Evolutionary conservation across 2,797 vertebrate species (phyloP).

Genomic region (Antennarius maculatus): DNA sequence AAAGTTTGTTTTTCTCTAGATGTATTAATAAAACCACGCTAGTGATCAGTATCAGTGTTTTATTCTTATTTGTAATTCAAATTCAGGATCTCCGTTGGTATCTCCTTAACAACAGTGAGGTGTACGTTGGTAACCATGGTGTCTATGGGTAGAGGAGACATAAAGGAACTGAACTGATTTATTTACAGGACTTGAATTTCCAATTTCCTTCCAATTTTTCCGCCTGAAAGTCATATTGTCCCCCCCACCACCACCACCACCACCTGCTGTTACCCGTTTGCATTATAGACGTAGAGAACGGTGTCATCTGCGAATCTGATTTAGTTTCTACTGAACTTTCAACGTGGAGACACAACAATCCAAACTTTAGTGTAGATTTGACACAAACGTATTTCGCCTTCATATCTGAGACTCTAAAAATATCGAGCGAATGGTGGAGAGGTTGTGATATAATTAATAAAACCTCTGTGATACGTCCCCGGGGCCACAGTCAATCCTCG

Average conservation of each 20-base stretch:
- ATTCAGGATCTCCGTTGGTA: too few relatives aligned
- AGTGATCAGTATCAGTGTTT: constrained; percentile 16
- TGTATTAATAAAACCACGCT: constrained; percentile 13
- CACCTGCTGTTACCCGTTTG: constrained; percentile 86
- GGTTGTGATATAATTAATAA: constrained; percentile 59
- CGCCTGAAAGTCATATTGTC: constrained; percentile 32
- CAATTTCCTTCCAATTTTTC: constrained; percentile 12
- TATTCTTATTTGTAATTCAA: neutral
- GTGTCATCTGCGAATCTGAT: constrained; percentile 91
- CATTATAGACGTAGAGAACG: constrained; percentile 97
- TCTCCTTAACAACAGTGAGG: too few relatives aligned
- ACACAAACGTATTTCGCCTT: constrained; percentile 20
- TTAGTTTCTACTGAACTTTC: constrained; percentile 73
- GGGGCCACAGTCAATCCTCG: constrained; percentile 62
- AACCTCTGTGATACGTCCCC: constrained; percentile 38
- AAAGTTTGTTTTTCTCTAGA: constrained; percentile 55
- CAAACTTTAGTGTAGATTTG: neutral
- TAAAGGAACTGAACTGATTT: too few relatives aligned
- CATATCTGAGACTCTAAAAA: constrained; percentile 67
- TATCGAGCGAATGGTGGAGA: constrained; percentile 56
- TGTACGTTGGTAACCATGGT: too few relatives aligned
- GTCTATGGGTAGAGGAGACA: too few relatives aligned
- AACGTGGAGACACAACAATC: neutral
- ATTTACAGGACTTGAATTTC: constrained; percentile 1
- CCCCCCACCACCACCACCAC: too few relatives aligned